Percentiles rank a stretch among this genome's conserved stretches.
phyloP scores from a whole-genome alignment of 2,888 invertebrate genomes.

The Nomada fabriciana region DNA sequence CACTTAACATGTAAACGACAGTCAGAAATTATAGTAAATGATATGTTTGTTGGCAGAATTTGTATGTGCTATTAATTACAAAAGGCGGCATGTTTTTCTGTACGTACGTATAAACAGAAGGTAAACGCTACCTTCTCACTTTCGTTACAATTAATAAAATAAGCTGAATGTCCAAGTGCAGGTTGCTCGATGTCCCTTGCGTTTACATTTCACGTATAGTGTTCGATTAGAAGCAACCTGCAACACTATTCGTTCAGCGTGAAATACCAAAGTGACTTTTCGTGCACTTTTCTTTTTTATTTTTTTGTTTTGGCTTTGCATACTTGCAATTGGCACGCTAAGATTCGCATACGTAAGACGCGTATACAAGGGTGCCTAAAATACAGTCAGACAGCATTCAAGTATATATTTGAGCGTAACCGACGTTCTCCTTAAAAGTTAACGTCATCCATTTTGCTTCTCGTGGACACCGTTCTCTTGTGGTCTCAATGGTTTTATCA shows the following conservation, averaged over 20 bases:
- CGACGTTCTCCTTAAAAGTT: constrained; percentile 41
- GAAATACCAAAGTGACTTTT: constrained; percentile 25
- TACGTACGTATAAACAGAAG: constrained; percentile 31
- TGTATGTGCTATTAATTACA: constrained; percentile 45
- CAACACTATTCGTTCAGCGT: constrained; percentile 25
- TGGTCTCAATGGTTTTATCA: constrained; percentile 77
- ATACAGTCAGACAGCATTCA: constrained; percentile 60
- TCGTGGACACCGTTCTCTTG: constrained; percentile 80
- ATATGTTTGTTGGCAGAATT: constrained; percentile 67
- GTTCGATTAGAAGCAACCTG: constrained; percentile 30
- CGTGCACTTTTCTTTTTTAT: neutral
- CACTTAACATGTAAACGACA: constrained; percentile 56
- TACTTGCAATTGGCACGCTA: constrained; percentile 44
- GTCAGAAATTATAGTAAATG: constrained; percentile 60
- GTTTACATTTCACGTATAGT: constrained; percentile 6
- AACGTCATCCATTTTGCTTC: constrained; percentile 80
- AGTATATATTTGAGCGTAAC: constrained; percentile 65
- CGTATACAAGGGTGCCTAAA: constrained; percentile 54
- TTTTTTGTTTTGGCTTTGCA: constrained; percentile 22
- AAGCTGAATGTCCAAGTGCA: constrained; percentile 17
- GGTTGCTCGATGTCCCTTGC: neutral
- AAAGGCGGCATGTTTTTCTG: constrained; percentile 8
- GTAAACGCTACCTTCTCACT: constrained; percentile 21
- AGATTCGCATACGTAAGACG: constrained; percentile 32
- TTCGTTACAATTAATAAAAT: constrained; percentile 23